Evolutionary conservation across 2,113 vertebrate genomes (phyloP).

Genomic region (Fulica atra): DNA sequence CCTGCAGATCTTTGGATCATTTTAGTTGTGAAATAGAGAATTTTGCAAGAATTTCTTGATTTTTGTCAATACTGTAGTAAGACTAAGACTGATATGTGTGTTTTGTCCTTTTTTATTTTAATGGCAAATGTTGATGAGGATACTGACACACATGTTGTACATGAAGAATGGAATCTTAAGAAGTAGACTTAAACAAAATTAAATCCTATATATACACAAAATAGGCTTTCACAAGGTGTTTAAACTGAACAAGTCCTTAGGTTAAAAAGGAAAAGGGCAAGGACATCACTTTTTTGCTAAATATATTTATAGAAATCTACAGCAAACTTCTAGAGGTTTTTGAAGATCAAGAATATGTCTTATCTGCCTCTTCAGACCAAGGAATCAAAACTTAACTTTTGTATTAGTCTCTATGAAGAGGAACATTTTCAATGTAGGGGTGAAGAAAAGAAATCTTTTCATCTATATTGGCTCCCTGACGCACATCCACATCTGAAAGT

Average conservation of each 20-base stretch:
- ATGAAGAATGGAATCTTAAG: not conserved
- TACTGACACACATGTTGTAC: not conserved
- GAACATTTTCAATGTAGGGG: not conserved
- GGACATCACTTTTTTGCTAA: not conserved
- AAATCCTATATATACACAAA: not conserved
- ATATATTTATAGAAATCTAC: constrained; percentile 45
- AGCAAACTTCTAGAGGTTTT: constrained; percentile 3
- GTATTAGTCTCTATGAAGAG: not conserved
- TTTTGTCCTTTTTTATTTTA: not conserved
- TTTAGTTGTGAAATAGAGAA: not conserved
- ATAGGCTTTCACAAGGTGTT: not conserved
- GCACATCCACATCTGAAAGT: not conserved
- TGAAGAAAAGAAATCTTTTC: not conserved
- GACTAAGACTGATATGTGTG: not conserved
- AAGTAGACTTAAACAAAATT: not conserved
- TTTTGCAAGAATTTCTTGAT: not conserved
- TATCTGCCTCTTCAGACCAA: not conserved
- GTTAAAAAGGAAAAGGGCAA: not conserved
- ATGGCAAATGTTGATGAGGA: not conserved
- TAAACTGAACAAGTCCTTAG: not conserved
- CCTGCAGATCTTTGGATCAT: not conserved
- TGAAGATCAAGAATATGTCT: constrained; percentile 17
- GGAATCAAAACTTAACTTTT: constrained; percentile 15
- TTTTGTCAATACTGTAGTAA: not conserved
- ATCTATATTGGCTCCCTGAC: not conserved